phyloP scores from a whole-genome alignment of 2,888 invertebrate genomes.

The Julus scanicus region DNA sequence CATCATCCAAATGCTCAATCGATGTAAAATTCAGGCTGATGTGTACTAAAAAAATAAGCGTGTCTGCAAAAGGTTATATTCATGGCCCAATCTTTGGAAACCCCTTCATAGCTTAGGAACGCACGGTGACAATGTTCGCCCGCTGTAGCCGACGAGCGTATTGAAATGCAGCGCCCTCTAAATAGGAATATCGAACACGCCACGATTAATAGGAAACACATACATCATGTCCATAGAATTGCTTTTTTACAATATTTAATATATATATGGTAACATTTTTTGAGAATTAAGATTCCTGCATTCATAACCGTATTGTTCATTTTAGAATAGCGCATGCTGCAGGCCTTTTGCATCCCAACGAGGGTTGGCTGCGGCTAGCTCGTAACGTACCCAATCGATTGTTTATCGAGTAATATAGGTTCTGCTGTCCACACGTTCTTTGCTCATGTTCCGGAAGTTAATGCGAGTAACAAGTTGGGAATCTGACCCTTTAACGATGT shows the following conservation, averaged over 20 bases:
- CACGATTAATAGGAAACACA: not conserved
- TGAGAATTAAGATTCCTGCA: not conserved
- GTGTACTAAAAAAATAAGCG: not conserved
- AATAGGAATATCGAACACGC: not conserved
- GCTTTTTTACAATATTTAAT: slow-evolving; percentile 6
- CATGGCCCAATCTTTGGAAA: not conserved
- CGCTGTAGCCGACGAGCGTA: not conserved
- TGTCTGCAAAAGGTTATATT: not conserved
- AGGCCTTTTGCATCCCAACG: not conserved
- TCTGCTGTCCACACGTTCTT: not conserved
- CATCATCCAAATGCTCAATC: slow-evolving; percentile 41
- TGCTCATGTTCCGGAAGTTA: not conserved
- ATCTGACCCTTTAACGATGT: not conserved
- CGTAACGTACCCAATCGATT: not conserved
- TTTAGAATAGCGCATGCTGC: not conserved
- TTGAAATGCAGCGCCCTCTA: not conserved
- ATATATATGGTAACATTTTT: not conserved
- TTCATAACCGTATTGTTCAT: not conserved
- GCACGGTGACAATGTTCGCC: not conserved
- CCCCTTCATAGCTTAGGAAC: not conserved
- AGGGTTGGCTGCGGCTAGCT: not conserved
- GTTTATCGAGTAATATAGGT: not conserved
- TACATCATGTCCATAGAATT: not conserved
- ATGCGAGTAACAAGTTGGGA: not conserved
- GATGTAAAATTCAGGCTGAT: not conserved